A percentile compares a stretch with the other conserved stretches of the same genome.
Conservation (phyloP, 37 sponge, comb jelly and placozoan species). For the Eunapius fragilis region DNA sequence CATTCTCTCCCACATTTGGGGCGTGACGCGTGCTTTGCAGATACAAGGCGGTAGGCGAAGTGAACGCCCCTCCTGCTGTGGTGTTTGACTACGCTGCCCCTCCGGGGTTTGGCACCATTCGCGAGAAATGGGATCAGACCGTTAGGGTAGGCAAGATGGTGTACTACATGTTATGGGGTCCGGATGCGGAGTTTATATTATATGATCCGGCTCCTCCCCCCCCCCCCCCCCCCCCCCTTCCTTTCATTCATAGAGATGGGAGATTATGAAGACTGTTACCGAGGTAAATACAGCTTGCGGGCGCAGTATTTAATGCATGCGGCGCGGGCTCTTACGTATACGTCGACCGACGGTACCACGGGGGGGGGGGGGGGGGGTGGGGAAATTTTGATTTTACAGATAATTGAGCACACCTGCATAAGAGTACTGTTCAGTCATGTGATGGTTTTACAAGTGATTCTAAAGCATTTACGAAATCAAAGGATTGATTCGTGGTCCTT, state of each 20-base stretch:
- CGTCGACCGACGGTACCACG: too few relatives aligned
- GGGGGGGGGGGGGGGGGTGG: background rate
- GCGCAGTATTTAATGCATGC: too few relatives aligned
- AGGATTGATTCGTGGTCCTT: too few relatives aligned
- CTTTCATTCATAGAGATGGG: slow-evolving; percentile 32
- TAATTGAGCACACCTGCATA: too few relatives aligned
- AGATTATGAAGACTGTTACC: slow-evolving; percentile 21
- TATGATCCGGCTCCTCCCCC: background rate
- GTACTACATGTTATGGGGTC: background rate
- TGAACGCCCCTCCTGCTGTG: slow-evolving; percentile 15
- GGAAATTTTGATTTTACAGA: too few relatives aligned
- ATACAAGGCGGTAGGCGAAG: slow-evolving; percentile 41
- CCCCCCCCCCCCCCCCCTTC: background rate
- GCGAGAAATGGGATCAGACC: slow-evolving; percentile 12
- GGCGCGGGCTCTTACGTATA: too few relatives aligned
- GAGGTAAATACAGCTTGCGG: slow-evolving; percentile 13
- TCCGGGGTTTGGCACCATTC: background rate
- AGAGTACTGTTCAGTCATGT: too few relatives aligned
- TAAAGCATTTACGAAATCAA: too few relatives aligned
- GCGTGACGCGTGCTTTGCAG: too few relatives aligned
- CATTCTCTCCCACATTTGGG: too few relatives aligned
- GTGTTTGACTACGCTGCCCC: slow-evolving; percentile 18
- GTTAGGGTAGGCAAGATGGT: slow-evolving; percentile 18
- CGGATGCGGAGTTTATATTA: background rate
- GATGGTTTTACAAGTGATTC: too few relatives aligned